Conservation (phyloP, 2,888 invertebrate genomes). For the Caenorhabditis plicata region DNA sequence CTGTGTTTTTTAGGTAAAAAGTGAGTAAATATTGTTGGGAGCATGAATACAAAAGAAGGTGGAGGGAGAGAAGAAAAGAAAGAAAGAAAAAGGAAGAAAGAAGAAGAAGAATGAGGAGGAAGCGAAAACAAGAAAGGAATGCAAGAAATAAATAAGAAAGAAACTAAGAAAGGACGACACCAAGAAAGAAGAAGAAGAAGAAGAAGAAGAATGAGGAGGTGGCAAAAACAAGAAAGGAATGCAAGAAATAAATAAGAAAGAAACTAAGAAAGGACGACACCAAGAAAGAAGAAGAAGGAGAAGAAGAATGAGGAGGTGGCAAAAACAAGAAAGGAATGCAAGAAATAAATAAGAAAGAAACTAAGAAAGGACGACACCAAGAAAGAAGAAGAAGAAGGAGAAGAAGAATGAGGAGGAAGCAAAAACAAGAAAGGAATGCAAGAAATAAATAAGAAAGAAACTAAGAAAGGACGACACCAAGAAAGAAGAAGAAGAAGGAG, state of each 20-base stretch:
- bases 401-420: not conserved
- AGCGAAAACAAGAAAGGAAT: not conserved
- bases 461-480: too few species aligned
- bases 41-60: not conserved
- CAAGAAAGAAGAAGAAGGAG: slow-evolving; percentile 6
- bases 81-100: slow-evolving; percentile 1
- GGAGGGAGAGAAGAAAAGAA: slow-evolving; percentile 1
- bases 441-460: not conserved
- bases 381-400: too few species aligned
- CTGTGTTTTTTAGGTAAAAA: too few species aligned
- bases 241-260: slow-evolving; percentile 18
- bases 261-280: not conserved
- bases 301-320: not conserved
- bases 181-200: slow-evolving; percentile 6
- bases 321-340: too few species aligned
- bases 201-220: slow-evolving; percentile 1
- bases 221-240: slow-evolving; percentile 17
- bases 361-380: too few species aligned
- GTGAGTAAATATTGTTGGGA: too few species aligned
- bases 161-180: too few species aligned
- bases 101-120: not conserved
- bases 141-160: too few species aligned
- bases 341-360: slow-evolving; percentile 3
- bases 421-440: not conserved
- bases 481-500: too few species aligned